Conservation (phyloP, 1,140 invertebrate genomes). For the Camponotus vicinus region DNA sequence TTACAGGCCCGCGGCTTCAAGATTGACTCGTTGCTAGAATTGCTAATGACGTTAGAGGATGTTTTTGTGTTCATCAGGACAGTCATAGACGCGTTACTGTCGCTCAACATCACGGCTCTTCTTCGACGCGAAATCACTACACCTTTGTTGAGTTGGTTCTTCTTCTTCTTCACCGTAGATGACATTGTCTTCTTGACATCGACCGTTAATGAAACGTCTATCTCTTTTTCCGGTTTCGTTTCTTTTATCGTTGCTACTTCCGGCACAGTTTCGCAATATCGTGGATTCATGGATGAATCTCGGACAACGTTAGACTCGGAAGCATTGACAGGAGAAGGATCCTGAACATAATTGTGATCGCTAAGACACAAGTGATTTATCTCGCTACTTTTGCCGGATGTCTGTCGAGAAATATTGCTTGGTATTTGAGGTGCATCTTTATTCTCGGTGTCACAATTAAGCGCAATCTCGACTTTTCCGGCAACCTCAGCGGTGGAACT, state of each 20-base stretch:
- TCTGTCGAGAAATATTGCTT: background rate
- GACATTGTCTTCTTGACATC: background rate
- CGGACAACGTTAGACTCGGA: background rate
- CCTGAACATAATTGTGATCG: conserved; percentile 60
- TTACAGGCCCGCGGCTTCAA: conserved; percentile 50
- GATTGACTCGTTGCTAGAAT: background rate
- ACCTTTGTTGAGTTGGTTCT: conserved; percentile 41
- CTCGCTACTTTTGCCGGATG: background rate
- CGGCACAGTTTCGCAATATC: background rate
- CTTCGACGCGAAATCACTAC: conserved; percentile 67
- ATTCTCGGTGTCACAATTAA: conserved; percentile 15
- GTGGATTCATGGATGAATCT: background rate
- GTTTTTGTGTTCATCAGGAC: conserved; percentile 63
- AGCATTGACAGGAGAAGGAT: background rate
- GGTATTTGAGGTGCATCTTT: background rate
- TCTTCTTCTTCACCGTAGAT: conserved; percentile 9
- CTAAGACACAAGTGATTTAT: conserved; percentile 21
- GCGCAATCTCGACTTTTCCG: conserved; percentile 3
- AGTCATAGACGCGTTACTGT: conserved; percentile 73
- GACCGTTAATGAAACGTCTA: conserved; percentile 8
- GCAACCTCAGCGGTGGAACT: background rate
- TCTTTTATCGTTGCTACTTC: background rate
- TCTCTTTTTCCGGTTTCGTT: background rate
- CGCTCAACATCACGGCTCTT: conserved; percentile 69
- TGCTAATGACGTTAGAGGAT: background rate